These are phyloP conservation scores for Pseudomyrmex pallidus DNA, from an alignment of 1,140 invertebrate genomes.

Conservation along the genomic window DNA sequence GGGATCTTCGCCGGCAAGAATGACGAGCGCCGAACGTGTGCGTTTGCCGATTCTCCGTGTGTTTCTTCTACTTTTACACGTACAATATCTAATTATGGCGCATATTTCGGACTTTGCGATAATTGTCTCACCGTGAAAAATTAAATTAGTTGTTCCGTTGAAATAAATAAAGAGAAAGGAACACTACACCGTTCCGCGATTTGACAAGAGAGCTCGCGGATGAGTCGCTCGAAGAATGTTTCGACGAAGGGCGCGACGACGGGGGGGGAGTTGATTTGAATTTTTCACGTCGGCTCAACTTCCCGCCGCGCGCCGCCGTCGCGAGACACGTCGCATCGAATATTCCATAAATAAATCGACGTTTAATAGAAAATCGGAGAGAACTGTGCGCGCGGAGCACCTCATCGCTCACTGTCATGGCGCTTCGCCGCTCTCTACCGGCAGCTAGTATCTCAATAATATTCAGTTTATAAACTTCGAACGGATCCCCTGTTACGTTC, in stretches of 20 bases:
- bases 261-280: constrained; percentile 75
- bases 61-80: neutral
- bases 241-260: constrained; percentile 36
- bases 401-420: constrained; percentile 83
- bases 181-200: neutral
- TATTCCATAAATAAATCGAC: constrained; percentile 85
- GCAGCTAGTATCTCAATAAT: constrained; percentile 81
- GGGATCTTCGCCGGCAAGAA: neutral
- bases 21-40: neutral
- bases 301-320: constrained; percentile 24
- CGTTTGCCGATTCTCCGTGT: neutral
- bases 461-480: constrained; percentile 84
- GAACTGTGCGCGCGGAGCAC: constrained; percentile 34
- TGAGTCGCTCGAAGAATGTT: constrained; percentile 40
- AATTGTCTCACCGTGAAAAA: too few species aligned
- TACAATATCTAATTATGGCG: neutral
- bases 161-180: neutral
- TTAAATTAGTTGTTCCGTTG: too few species aligned
- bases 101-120: too few species aligned
- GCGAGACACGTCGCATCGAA: constrained; percentile 75
- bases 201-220: neutral
- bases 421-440: constrained; percentile 47
- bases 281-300: constrained; percentile 68
- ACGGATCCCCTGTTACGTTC: constrained; percentile 74
- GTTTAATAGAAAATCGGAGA: constrained; percentile 83